phyloP scores from a whole-genome alignment of 1,140 invertebrate genomes.

The Drosophila obscura region DNA sequence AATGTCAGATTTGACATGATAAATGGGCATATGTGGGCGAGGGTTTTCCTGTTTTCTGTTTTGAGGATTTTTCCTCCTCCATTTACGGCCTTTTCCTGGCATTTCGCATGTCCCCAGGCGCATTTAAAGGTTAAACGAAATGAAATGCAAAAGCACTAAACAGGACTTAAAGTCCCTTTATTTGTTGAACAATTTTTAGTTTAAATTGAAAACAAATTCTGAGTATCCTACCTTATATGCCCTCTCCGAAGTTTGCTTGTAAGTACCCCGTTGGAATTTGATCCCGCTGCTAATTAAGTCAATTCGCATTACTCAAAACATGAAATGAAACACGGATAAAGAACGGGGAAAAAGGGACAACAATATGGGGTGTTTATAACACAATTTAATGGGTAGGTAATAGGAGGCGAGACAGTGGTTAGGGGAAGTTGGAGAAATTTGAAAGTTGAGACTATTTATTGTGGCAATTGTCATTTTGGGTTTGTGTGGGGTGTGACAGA shows the following conservation, averaged over 20 bases:
- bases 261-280: slow-evolving; percentile 33
- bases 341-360: slow-evolving; percentile 29
- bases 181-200: background rate
- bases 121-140: slow-evolving; percentile 50
- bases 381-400: slow-evolving; percentile 69
- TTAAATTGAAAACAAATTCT: background rate
- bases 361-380: slow-evolving; percentile 70
- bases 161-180: slow-evolving; percentile 1
- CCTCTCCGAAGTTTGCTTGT: slow-evolving; percentile 21
- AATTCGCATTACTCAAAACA: slow-evolving; percentile 61
- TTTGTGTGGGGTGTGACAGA: slow-evolving; percentile 12
- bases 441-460: slow-evolving; percentile 78
- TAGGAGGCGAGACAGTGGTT: slow-evolving; percentile 56
- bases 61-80: slow-evolving; percentile 34
- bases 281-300: slow-evolving; percentile 66
- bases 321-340: slow-evolving; percentile 15
- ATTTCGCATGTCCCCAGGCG: slow-evolving; percentile 42
- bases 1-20: slow-evolving; percentile 81
- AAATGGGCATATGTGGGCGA: slow-evolving; percentile 76
- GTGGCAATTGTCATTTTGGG: slow-evolving; percentile 56
- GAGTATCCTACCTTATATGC: background rate
- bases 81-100: slow-evolving; percentile 50
- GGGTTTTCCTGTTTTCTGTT: slow-evolving; percentile 38
- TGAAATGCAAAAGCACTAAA: slow-evolving; percentile 14
- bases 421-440: slow-evolving; percentile 56